These are phyloP conservation scores for Scomberomorus guttatus DNA, from an alignment of 2,797 vertebrate species.

Conservation along the genomic window DNA sequence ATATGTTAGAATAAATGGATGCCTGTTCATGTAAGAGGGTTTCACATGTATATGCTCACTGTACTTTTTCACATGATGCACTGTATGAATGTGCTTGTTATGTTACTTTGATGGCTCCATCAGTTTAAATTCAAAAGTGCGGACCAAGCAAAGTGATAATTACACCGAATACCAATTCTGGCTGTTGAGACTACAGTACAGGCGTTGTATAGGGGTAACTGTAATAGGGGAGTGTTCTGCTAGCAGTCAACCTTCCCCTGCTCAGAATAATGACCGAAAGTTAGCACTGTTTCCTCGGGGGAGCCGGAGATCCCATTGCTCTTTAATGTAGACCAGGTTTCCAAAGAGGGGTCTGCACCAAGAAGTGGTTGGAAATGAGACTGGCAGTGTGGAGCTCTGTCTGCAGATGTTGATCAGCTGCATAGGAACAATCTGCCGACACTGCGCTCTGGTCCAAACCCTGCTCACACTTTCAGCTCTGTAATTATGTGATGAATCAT, in stretches of 20 bases:
- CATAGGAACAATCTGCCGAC: constrained; percentile 51
- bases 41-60: neutral
- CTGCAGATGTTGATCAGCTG: constrained; percentile 63
- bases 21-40: neutral
- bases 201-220: constrained; percentile 44
- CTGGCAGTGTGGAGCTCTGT: constrained; percentile 36
- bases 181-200: constrained; percentile 23
- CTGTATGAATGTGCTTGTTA: constrained; percentile 3
- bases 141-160: constrained; percentile 13
- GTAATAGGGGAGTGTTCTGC: constrained; percentile 48
- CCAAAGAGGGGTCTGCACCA: constrained; percentile 42
- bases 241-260: constrained; percentile 44
- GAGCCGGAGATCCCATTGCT: constrained; percentile 60
- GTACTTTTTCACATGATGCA: neutral
- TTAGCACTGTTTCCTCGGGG: constrained; percentile 42
- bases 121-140: constrained; percentile 24
- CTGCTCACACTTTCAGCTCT: constrained; percentile 16
- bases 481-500: neutral
- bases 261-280: constrained; percentile 65
- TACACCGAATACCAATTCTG: neutral
- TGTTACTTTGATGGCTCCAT: constrained; percentile 28
- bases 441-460: constrained; percentile 7
- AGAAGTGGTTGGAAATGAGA: constrained; percentile 62
- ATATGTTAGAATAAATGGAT: neutral
- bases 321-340: constrained; percentile 78